These are phyloP conservation scores for Microtus oregoni DNA, from an alignment of 2,113 vertebrate species.

Conservation along the genomic window DNA sequence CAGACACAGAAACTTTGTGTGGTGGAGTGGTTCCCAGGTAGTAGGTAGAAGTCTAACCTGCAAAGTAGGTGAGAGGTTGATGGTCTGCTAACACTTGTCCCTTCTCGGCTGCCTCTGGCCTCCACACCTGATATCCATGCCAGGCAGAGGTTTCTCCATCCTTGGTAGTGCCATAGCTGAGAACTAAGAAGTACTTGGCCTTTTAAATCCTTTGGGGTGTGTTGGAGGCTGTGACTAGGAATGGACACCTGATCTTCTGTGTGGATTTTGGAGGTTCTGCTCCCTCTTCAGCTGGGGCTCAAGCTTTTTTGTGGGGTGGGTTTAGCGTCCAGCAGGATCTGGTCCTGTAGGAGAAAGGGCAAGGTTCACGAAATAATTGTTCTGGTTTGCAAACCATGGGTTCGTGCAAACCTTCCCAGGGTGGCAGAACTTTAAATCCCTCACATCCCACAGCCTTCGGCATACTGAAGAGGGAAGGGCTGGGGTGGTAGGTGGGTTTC, in stretches of 20 bases:
- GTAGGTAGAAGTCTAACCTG: not conserved
- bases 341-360: not conserved
- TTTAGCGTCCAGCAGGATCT: not conserved
- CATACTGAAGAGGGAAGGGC: not conserved
- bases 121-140: not conserved
- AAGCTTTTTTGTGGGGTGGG: slow-evolving; percentile 9
- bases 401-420: not conserved
- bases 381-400: not conserved
- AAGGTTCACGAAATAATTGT: not conserved
- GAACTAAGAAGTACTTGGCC: not conserved
- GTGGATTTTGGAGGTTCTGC: not conserved
- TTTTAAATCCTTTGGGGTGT: not conserved
- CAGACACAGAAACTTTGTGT: not conserved
- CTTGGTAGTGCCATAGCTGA: not conserved
- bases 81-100: not conserved
- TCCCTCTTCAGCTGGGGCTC: not conserved
- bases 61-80: not conserved
- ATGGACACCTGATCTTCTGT: slow-evolving; percentile 9
- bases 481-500: not conserved
- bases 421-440: not conserved
- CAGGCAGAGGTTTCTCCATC: not conserved
- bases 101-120: not conserved
- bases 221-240: not conserved
- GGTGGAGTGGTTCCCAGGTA: not conserved
- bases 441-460: not conserved